phyloP scores from a whole-genome alignment of 2,113 vertebrate species.

The Ascaphus truei region DNA sequence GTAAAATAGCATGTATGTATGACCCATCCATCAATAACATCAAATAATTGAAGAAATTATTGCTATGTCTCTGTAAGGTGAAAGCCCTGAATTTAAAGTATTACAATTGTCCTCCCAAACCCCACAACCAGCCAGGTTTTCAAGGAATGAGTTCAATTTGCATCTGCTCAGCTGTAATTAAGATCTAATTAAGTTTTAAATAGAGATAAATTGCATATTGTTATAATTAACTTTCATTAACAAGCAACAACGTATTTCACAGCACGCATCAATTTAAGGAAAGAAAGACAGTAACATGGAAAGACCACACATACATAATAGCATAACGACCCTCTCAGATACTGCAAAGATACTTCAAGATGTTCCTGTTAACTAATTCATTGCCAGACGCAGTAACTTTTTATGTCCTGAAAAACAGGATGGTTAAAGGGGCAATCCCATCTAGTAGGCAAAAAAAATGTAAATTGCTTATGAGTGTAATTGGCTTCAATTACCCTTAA shows the following conservation, averaged over 20 bases:
- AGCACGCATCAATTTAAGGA: conserved; percentile 5
- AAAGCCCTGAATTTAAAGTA: too few species aligned
- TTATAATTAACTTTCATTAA: conserved; percentile 33
- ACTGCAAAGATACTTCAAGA: neutral
- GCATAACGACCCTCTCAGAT: conserved; percentile 4
- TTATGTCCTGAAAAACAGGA: too few species aligned
- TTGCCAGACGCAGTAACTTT: too few species aligned
- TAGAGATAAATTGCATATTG: conserved; percentile 25
- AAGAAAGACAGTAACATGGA: conserved; percentile 13
- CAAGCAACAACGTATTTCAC: conserved; percentile 21
- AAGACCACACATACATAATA: conserved; percentile 1
- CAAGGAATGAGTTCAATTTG: conserved; percentile 17
- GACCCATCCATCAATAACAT: too few species aligned
- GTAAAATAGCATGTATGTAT: too few species aligned
- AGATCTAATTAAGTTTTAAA: conserved; percentile 21
- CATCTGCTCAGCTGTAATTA: conserved; percentile 19
- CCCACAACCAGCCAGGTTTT: neutral
- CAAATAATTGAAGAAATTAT: too few species aligned
- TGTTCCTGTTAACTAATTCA: neutral
- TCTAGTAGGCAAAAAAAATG: too few species aligned
- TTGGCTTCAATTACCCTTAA: too few species aligned
- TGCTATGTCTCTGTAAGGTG: too few species aligned
- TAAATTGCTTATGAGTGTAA: too few species aligned
- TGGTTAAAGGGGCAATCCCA: too few species aligned
- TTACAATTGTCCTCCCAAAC: too few species aligned